Conservation (phyloP, 2,888 invertebrate species). For the Thera britannica region DNA sequence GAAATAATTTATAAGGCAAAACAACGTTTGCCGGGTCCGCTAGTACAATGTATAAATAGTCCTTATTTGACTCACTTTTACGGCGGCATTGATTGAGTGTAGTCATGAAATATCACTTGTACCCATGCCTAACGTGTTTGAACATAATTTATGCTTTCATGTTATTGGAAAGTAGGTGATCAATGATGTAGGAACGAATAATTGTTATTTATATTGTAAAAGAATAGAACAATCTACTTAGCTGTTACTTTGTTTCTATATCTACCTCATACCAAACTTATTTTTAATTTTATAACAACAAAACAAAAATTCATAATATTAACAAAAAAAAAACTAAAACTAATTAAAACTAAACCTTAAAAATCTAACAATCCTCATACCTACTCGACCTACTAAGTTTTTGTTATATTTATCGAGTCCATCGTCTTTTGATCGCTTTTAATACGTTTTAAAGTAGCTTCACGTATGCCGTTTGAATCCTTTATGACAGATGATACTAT, state of each 20-base stretch:
- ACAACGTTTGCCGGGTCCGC: too few relatives aligned
- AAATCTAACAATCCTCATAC: too few relatives aligned
- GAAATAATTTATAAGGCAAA: too few relatives aligned
- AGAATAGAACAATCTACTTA: too few relatives aligned
- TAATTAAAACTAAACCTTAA: too few relatives aligned
- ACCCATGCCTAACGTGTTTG: conserved; percentile 18
- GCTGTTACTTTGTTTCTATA: too few relatives aligned
- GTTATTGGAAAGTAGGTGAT: conserved; percentile 22
- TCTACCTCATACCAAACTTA: too few relatives aligned
- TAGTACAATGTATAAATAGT: conserved; percentile 44
- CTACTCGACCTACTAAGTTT: too few relatives aligned
- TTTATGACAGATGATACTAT: conserved; percentile 49
- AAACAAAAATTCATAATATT: too few relatives aligned
- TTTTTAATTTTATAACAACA: too few relatives aligned
- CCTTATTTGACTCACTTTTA: conserved; percentile 56
- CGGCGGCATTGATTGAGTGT: conserved; percentile 57
- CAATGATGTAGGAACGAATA: conserved; percentile 16
- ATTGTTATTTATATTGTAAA: conserved; percentile 5
- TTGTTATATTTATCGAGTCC: too few relatives aligned
- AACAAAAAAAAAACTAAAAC: too few relatives aligned
- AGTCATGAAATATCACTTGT: conserved; percentile 46
- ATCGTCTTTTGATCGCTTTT: not conserved
- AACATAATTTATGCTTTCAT: conserved; percentile 20
- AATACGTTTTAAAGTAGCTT: conserved; percentile 35
- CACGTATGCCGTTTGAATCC: conserved; percentile 40